These are phyloP conservation scores for Cephalotes varians DNA, from an alignment of 2,888 invertebrate species.

Conservation along the genomic window DNA sequence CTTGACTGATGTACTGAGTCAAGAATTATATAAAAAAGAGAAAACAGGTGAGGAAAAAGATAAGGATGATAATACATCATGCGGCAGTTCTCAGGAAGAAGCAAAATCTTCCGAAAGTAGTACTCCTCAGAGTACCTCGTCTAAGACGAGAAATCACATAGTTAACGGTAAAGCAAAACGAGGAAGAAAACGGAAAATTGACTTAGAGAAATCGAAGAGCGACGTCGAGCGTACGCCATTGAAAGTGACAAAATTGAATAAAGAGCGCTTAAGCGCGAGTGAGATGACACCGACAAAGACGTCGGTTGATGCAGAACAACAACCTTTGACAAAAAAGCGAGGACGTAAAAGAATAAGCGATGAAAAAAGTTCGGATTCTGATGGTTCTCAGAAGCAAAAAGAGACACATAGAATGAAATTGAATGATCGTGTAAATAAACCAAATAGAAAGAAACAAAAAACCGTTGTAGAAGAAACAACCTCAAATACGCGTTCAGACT, in stretches of 20 bases:
- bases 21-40: slow-evolving; percentile 50
- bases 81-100: slow-evolving; percentile 66
- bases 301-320: too few relatives aligned
- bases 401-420: background rate
- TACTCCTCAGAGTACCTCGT: background rate
- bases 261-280: background rate
- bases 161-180: background rate
- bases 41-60: slow-evolving; percentile 74
- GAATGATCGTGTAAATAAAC: background rate
- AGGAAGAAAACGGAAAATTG: slow-evolving; percentile 32
- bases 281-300: background rate
- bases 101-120: background rate
- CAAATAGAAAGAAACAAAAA: slow-evolving; percentile 35
- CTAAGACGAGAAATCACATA: background rate
- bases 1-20: slow-evolving; percentile 78
- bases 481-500: background rate
- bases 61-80: slow-evolving; percentile 71
- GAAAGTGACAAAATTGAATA: background rate
- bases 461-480: background rate
- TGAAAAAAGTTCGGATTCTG: slow-evolving; percentile 34
- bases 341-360: background rate
- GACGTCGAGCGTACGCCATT: background rate
- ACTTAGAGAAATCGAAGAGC: background rate
- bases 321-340: background rate
- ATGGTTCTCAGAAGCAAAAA: background rate